A percentile compares a stretch with the other conserved stretches of the same genome.
Conservation (phyloP, 2,888 invertebrate species). For the Pollenia griseotomentosa region DNA sequence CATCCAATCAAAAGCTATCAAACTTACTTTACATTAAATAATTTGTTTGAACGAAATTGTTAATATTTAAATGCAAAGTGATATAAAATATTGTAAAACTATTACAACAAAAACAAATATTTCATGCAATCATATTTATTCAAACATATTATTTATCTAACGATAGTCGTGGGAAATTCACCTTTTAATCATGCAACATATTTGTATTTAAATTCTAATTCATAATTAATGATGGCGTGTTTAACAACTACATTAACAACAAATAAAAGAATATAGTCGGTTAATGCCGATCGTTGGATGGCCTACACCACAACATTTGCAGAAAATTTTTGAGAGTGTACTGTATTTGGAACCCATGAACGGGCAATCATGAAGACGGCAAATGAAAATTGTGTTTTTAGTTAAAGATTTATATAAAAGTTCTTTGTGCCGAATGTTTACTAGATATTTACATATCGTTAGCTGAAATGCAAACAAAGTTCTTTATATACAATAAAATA, state of each 20-base stretch:
- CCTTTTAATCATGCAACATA: constrained; percentile 61
- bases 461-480: too few relatives aligned
- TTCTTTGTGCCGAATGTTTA: too few relatives aligned
- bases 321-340: too few relatives aligned
- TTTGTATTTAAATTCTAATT: constrained; percentile 51
- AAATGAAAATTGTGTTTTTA: too few relatives aligned
- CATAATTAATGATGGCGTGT: constrained; percentile 69
- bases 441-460: too few relatives aligned
- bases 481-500: too few relatives aligned
- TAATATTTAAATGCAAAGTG: neutral
- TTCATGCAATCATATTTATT: constrained; percentile 9
- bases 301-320: too few relatives aligned
- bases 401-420: too few relatives aligned
- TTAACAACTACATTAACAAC: constrained; percentile 43
- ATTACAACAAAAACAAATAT: constrained; percentile 19
- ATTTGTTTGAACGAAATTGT: neutral
- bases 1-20: neutral
- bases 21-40: neutral
- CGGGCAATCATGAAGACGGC: too few relatives aligned
- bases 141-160: constrained; percentile 2
- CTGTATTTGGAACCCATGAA: too few relatives aligned
- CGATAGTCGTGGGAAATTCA: constrained; percentile 71
- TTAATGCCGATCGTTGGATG: too few relatives aligned
- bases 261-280: too few relatives aligned
- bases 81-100: constrained; percentile 36